Evolutionary conservation across 1,140 invertebrate genomes (phyloP).

Genomic region (Pristionchus pacificus): DNA sequence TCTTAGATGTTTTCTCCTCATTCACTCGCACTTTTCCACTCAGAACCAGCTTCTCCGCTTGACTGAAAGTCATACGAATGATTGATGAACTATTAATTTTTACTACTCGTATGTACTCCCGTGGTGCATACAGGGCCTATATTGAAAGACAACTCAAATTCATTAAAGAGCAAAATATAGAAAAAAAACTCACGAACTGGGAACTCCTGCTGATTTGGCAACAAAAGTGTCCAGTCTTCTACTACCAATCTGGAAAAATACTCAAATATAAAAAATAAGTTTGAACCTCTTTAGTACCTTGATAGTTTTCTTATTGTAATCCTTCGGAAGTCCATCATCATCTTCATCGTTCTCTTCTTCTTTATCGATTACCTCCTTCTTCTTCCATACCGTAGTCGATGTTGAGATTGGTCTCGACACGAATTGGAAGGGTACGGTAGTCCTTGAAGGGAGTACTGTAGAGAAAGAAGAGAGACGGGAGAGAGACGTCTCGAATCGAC

Average conservation of each 20-base stretch:
- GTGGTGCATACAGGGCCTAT: too few relatives aligned
- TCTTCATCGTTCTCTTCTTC: constrained; percentile 25
- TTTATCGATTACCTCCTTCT: constrained; percentile 6
- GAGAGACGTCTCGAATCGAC: background rate
- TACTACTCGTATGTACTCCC: too few relatives aligned
- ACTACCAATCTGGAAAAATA: constrained; percentile 15
- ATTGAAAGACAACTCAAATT: too few relatives aligned
- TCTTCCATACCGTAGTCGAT: background rate
- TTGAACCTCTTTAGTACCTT: background rate
- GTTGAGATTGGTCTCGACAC: background rate
- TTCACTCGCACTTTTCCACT: constrained; percentile 38
- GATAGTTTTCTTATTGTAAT: constrained; percentile 38
- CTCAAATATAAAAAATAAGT: too few relatives aligned
- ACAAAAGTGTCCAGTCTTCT: constrained; percentile 38
- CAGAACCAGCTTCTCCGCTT: constrained; percentile 35
- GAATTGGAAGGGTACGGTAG: background rate
- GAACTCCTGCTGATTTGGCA: constrained; percentile 33
- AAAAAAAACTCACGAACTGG: constrained; percentile 23
- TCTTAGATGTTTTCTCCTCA: constrained; percentile 36
- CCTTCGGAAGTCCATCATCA: constrained; percentile 41
- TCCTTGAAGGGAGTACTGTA: background rate
- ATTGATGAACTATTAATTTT: too few relatives aligned
- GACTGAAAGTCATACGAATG: constrained; percentile 14
- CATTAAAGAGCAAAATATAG: too few relatives aligned
- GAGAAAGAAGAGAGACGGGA: background rate